Evolutionary conservation across 2,113 vertebrate genomes (phyloP), one percentile per base, ranked within the genome.

Genomic region (Rissa tridactyla): DNA sequence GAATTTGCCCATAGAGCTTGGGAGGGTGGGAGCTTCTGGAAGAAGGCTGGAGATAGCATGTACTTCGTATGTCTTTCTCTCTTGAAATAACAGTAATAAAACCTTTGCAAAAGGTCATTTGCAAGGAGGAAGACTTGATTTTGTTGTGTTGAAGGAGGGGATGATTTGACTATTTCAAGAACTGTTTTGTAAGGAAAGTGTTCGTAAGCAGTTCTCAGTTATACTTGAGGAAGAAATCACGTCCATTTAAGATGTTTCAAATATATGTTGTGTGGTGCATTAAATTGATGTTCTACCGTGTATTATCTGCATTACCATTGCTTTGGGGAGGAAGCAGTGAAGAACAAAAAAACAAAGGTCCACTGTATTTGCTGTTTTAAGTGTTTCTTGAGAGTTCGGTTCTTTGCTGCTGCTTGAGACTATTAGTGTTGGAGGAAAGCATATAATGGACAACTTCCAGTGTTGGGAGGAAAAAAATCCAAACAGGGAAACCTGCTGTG

Each of bases 31-130:
- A 82, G 20, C 4, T 40, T 51, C 20, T 58, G 36, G 27, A 62
- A 54, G 47, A 54, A 36, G 10, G 4, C 4, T 13, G 61, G 25
- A 46, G 18, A 1, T 12, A 7, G 1, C 5, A 7, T 13, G 3
- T 23, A 15, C n/a, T 81, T 58, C 5, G 1, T 10, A 5, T 14
- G 5, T 26, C 15, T 36, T 78, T 65, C 11, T 88, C 23, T 32
- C 26, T 38, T 72, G 58, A 76, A 57, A 72, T 25, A 44, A 18
- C 3, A 26, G 2, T 3, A 16, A 2, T 62, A 17, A 46, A 70
- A 32, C 26, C 23, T 36, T 1, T 1, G 30, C 47, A 49, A 49
- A 49, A 49, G 21, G 10, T 71, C 11, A 7, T 8, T 40, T 78
- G 42, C 32, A 40, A 38, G n/a, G 47, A 58, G 23, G 9, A 54